phyloP scores from a whole-genome alignment of 2,113 vertebrate genomes.

The Pangasianodon gigas region DNA sequence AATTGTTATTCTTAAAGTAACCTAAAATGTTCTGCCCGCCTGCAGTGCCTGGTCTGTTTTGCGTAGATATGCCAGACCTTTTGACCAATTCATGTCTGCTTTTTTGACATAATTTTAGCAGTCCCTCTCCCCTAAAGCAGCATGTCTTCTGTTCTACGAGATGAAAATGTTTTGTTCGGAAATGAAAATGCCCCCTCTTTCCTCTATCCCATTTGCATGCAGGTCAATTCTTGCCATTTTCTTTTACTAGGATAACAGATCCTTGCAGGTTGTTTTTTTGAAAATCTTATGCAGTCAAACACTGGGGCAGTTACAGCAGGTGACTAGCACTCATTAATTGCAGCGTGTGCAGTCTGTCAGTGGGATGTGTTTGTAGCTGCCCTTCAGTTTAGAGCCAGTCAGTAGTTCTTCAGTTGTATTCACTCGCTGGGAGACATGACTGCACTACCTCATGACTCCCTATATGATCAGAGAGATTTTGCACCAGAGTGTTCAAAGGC shows the following conservation, averaged over 20 bases:
- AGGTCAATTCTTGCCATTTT: conserved; percentile 17
- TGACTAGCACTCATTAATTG: conserved; percentile 39
- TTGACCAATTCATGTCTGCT: conserved; percentile 58
- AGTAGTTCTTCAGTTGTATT: conserved; percentile 36
- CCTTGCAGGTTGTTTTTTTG: conserved; percentile 14
- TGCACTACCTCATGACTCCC: conserved; percentile 32
- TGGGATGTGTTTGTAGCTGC: conserved; percentile 34
- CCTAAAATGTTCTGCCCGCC: conserved; percentile 83
- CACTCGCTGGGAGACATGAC: conserved; percentile 38
- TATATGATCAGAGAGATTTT: conserved; percentile 58
- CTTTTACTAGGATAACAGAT: conserved; percentile 4
- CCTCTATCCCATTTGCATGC: conserved; percentile 2
- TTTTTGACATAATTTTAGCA: conserved; percentile 40
- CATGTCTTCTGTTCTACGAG: conserved; percentile 37
- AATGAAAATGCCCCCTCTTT: background rate
- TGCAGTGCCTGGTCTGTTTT: conserved; percentile 81
- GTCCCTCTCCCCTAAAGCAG: conserved; percentile 37
- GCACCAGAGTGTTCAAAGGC: conserved; percentile 53
- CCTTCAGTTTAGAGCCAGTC: conserved; percentile 42
- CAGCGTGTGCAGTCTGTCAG: conserved; percentile 22
- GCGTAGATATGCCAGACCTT: conserved; percentile 79
- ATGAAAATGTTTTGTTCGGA: conserved; percentile 44
- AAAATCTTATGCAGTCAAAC: conserved; percentile 21
- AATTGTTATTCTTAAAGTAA: conserved; percentile 82
- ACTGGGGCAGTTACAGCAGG: conserved; percentile 30